Conservation (phyloP, 2,113 vertebrate species). For the Microcebus ravelobensis region DNA sequence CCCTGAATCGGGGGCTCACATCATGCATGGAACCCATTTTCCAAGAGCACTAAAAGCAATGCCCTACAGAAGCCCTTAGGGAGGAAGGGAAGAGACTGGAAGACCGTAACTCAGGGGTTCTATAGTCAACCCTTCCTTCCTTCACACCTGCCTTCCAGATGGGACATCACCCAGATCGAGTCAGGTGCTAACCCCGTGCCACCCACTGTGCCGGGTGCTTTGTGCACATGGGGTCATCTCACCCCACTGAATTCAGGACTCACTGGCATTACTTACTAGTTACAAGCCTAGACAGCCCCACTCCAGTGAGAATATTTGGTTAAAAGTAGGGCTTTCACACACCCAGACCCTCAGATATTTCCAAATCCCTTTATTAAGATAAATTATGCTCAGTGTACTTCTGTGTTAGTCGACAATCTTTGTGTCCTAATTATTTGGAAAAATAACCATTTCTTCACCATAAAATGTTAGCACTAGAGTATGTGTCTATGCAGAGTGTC, state of each 20-base stretch:
- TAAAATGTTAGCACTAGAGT: too few species aligned
- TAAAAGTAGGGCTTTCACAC: neutral
- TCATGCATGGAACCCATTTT: neutral
- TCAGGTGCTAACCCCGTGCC: neutral
- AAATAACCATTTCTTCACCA: neutral
- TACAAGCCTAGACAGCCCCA: too few species aligned
- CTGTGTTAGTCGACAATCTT: neutral
- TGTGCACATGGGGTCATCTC: too few species aligned
- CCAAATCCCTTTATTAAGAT: neutral
- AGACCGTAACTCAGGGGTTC: neutral
- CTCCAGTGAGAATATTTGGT: neutral
- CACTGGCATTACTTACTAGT: neutral
- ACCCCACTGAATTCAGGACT: neutral
- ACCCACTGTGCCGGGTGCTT: neutral
- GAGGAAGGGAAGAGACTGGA: neutral
- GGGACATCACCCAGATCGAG: too few species aligned
- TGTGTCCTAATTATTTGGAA: neutral
- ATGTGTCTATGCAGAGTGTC: accelerated
- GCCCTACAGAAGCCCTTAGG: neutral
- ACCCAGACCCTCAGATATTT: neutral
- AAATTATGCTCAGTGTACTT: neutral
- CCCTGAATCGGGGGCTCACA: neutral
- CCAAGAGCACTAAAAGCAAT: neutral
- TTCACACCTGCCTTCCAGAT: neutral
- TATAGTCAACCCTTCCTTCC: neutral